Conservation (phyloP, 2,113 vertebrate species). For the Sylvia atricapilla region DNA sequence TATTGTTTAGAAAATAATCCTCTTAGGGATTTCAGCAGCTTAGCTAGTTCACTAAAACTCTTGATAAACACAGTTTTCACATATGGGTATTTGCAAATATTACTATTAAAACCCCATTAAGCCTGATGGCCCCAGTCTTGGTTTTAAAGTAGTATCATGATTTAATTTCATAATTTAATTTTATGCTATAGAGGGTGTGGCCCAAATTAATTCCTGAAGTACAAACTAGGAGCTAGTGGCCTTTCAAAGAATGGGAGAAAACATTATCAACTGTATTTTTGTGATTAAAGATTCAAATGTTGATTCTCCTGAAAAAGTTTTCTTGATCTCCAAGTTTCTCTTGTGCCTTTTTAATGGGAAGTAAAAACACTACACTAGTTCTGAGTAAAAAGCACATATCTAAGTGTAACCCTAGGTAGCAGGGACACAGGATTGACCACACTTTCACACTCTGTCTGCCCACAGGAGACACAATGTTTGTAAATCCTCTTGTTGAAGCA, state of each 20-base stretch:
- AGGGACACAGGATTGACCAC: background rate
- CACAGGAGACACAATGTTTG: background rate
- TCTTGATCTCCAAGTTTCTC: background rate
- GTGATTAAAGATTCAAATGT: background rate
- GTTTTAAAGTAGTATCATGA: background rate
- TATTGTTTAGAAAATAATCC: background rate
- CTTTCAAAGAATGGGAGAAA: background rate
- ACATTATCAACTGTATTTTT: background rate
- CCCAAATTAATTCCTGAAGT: background rate
- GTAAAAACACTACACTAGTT: background rate
- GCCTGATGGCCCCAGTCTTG: background rate
- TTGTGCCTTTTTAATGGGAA: background rate
- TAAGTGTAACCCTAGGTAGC: background rate
- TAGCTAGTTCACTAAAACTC: slow-evolving; percentile 4
- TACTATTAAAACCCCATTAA: slow-evolving; percentile 16
- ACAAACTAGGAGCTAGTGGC: background rate
- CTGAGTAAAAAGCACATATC: background rate
- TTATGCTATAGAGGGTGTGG: background rate
- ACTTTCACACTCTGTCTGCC: background rate
- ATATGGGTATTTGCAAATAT: background rate
- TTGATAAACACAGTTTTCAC: background rate
- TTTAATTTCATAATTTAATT: slow-evolving; percentile 5
- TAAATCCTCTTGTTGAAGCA: background rate
- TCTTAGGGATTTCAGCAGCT: background rate
- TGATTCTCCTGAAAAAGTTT: background rate